Conservation (phyloP, 1,140 invertebrate genomes). For the Schlechtendalia chinensis region DNA sequence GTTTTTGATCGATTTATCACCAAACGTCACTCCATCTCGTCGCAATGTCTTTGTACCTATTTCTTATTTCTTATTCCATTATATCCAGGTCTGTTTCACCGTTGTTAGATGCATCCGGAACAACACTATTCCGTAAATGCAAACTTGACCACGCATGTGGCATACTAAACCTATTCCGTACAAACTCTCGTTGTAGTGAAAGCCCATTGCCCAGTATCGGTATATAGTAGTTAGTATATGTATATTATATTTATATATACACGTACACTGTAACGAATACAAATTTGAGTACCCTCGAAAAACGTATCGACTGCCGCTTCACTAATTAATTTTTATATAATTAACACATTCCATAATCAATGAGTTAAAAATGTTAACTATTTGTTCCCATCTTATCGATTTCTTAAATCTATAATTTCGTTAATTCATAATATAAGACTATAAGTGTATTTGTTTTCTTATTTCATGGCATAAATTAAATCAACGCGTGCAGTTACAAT, state of each 20-base stretch:
- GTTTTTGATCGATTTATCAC: slow-evolving; percentile 46
- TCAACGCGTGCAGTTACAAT: not conserved
- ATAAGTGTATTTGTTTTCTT: no score
- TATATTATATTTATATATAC: not conserved
- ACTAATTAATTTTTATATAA: no score
- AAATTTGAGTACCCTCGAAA: no score
- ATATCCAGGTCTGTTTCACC: slow-evolving; percentile 42
- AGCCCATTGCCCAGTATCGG: not conserved
- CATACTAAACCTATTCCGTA: slow-evolving; percentile 12
- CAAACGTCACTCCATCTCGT: slow-evolving; percentile 42
- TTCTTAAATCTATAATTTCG: no score
- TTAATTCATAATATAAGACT: no score
- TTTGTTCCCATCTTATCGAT: no score
- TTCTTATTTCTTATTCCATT: slow-evolving; percentile 44
- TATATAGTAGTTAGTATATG: not conserved
- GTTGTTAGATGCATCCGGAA: slow-evolving; percentile 35
- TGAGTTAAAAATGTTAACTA: no score
- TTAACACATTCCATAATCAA: no score
- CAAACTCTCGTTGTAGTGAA: not conserved
- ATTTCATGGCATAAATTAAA: no score
- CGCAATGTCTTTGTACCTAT: slow-evolving; percentile 42
- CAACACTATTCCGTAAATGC: slow-evolving; percentile 32
- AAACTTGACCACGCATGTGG: slow-evolving; percentile 32
- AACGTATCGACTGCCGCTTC: no score
- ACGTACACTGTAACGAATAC: not conserved